These are phyloP conservation scores for Stegana nigrithorax DNA, from an alignment of 2,888 invertebrate species.

Conservation along the genomic window DNA sequence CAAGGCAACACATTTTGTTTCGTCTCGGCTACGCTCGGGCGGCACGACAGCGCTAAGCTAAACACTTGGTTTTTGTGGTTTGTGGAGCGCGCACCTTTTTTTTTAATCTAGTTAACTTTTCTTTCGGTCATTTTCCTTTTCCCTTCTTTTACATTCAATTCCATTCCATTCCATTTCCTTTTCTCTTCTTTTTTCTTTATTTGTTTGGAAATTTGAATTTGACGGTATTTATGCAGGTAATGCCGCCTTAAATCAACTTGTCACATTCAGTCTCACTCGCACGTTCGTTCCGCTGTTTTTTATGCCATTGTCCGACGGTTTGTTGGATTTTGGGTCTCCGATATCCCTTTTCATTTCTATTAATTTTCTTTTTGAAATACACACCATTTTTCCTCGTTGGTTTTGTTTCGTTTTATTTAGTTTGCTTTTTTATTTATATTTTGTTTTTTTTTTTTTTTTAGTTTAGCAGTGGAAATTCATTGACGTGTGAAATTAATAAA, in stretches of 20 bases:
- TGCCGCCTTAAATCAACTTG: constrained; percentile 31
- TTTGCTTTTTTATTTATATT: too few relatives aligned
- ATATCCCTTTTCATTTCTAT: too few relatives aligned
- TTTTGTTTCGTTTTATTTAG: too few relatives aligned
- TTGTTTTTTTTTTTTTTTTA: background rate
- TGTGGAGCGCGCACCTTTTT: background rate
- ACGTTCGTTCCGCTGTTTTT: too few relatives aligned
- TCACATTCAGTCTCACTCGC: constrained; percentile 24
- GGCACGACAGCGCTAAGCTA: background rate
- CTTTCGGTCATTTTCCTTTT: background rate
- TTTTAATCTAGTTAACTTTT: background rate
- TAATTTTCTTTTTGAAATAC: too few relatives aligned
- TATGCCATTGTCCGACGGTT: too few relatives aligned
- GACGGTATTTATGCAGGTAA: constrained; percentile 23
- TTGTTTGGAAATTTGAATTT: constrained; percentile 19
- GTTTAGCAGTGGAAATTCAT: constrained; percentile 24
- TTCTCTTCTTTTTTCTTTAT: background rate
- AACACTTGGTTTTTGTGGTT: background rate
- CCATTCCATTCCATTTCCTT: background rate
- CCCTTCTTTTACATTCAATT: too few relatives aligned
- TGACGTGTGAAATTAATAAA: constrained; percentile 33
- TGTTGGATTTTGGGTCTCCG: too few relatives aligned
- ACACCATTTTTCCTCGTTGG: too few relatives aligned
- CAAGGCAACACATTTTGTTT: too few relatives aligned
- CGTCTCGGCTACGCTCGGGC: background rate